A percentile compares a stretch with the other conserved stretches of the same genome.
These are phyloP conservation scores for Drosophila atripex DNA, from an alignment of 2,888 invertebrate genomes.

Conservation along the genomic window DNA sequence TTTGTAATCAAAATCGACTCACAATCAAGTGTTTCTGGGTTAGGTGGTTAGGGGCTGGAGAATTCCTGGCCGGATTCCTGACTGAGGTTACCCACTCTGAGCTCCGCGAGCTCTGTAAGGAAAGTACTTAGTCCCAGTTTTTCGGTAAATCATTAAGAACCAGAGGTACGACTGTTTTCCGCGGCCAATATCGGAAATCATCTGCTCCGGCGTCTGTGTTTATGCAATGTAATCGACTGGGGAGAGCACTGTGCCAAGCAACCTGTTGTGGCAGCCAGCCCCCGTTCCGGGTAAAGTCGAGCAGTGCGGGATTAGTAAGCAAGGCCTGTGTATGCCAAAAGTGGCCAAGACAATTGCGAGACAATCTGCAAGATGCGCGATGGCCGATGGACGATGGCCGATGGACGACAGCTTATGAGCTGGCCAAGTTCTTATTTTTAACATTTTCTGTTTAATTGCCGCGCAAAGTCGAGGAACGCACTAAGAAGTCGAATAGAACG, in stretches of 20 bases:
- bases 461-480: conserved; percentile 48
- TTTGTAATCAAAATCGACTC: conserved; percentile 67
- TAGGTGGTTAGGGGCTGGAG: too few species aligned
- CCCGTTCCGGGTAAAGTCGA: conserved; percentile 49
- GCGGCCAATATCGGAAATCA: conserved; percentile 36
- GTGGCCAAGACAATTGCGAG: conserved; percentile 34
- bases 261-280: conserved; percentile 67
- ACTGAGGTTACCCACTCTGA: not conserved
- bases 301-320: conserved; percentile 30
- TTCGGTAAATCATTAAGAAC: conserved; percentile 6
- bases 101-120: conserved; percentile 10
- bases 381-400: conserved; percentile 12
- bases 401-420: conserved; percentile 7
- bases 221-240: conserved; percentile 72
- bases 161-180: conserved; percentile 59
- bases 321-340: too few species aligned
- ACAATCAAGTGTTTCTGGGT: conserved; percentile 34
- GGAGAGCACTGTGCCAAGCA: conserved; percentile 40
- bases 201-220: conserved; percentile 64
- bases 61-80: too few species aligned
- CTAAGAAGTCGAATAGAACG: conserved; percentile 52
- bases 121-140: conserved; percentile 4
- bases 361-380: conserved; percentile 28
- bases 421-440: conserved; percentile 33
- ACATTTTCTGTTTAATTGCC: conserved; percentile 63